phyloP scores from a whole-genome alignment of 1,140 invertebrate genomes.

The Aphelinus atriplicis region DNA sequence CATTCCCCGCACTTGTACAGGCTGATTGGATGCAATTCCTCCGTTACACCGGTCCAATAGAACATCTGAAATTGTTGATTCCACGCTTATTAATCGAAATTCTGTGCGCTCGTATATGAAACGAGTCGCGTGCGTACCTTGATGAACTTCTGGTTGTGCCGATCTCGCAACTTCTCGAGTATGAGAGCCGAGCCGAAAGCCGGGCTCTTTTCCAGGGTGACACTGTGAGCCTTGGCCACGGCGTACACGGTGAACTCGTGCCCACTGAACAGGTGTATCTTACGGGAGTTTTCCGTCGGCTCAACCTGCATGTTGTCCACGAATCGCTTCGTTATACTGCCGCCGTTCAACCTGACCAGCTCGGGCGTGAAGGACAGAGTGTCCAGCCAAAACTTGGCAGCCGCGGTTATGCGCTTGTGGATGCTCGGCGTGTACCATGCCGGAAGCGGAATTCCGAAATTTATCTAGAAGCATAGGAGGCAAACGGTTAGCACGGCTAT shows the following conservation, averaged over 20 bases:
- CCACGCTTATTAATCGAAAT: no score
- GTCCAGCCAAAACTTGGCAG: slow-evolving; percentile 2
- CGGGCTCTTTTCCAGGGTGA: slow-evolving; percentile 1
- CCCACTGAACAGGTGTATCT: slow-evolving; percentile 27
- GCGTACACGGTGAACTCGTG: slow-evolving; percentile 32
- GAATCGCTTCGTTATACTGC: not conserved
- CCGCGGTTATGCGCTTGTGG: not conserved
- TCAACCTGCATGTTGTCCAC: slow-evolving; percentile 24
- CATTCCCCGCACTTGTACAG: not conserved
- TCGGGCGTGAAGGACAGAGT: not conserved
- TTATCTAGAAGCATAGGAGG: no score
- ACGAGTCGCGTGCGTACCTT: not conserved
- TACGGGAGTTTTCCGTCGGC: not conserved
- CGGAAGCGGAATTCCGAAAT: not conserved
- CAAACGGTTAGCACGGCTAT: not conserved
- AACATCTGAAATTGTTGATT: slow-evolving; percentile 3
- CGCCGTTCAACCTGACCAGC: slow-evolving; percentile 20
- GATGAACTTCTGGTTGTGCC: not conserved
- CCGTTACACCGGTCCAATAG: not conserved
- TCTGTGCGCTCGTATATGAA: no score
- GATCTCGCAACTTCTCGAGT: slow-evolving; percentile 19
- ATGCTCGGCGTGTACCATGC: slow-evolving; percentile 9
- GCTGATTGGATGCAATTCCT: slow-evolving; percentile 10
- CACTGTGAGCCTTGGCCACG: slow-evolving; percentile 13
- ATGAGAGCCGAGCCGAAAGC: slow-evolving; percentile 20